Evolutionary conservation across 2,888 invertebrate species (phyloP).

Genomic region (Epistrophella euchroma): DNA sequence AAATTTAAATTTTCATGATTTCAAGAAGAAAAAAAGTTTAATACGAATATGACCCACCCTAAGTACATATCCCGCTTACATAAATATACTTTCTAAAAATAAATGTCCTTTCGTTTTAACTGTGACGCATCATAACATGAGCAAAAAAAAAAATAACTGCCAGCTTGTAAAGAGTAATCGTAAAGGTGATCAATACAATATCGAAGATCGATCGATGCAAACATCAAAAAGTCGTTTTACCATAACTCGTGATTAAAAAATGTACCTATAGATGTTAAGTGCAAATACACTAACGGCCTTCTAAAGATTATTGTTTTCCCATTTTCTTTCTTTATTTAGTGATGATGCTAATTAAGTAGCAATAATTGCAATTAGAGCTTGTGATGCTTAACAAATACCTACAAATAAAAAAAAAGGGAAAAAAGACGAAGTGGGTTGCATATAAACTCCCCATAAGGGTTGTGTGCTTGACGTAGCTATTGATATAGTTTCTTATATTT

Average conservation of each 20-base stretch:
- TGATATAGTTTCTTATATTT: neutral
- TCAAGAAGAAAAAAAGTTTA: no score
- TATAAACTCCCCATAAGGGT: conserved; percentile 22
- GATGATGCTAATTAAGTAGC: conserved; percentile 46
- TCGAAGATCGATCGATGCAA: conserved; percentile 7
- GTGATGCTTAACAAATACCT: conserved; percentile 9
- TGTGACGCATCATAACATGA: neutral
- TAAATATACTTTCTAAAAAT: neutral
- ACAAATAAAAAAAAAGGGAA: neutral
- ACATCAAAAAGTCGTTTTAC: conserved; percentile 14
- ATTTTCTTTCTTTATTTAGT: conserved; percentile 46
- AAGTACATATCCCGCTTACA: neutral
- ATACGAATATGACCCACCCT: neutral
- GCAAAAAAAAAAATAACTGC: neutral
- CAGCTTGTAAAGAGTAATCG: conserved; percentile 15
- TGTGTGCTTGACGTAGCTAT: neutral
- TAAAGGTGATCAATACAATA: conserved; percentile 3
- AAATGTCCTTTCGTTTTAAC: conserved; percentile 1
- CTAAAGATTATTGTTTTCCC: conserved; percentile 16
- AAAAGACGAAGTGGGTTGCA: neutral
- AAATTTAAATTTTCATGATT: no score
- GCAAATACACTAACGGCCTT: conserved; percentile 36
- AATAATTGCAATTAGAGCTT: conserved; percentile 53
- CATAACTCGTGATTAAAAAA: conserved; percentile 32
- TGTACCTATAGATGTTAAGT: conserved; percentile 2